Base-by-base conservation (phyloP, 1,140 invertebrate species). In the Matsumurasca onukii region DNA sequence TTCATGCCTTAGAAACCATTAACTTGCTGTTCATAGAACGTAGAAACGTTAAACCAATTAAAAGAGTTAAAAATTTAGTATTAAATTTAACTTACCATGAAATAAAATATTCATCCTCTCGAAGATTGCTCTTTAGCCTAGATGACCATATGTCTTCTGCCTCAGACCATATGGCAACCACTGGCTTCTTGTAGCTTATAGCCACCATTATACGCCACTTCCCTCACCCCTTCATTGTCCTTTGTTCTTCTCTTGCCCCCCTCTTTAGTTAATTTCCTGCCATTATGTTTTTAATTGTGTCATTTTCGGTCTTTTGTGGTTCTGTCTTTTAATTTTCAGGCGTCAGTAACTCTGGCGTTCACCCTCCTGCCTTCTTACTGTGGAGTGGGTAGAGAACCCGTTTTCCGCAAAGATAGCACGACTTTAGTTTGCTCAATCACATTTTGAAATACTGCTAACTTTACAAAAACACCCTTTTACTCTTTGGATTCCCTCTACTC, bases 81-180 rank as follows among this genome's bases (percentile, higher is more conserved):
- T n/a, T n/a, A n/a, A 17, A 9, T 39, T 39, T 39, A 9, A 9
- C 34, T 17, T 39, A 17, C 34, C 34, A 39, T 39, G 5, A 17
- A 17, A 39, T 17, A 39, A 39, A 17, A 9, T 17, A 9, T 17
- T 39, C 34, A 17, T 9, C 34, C 17, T 39, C 34, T 39, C 17
- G 34, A 39, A 39, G 34, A 5, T 17, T 39, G 5, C 34, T 9
- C 5, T 39, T 39, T 17, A 39, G 34, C 17, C 5, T 39, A 17
- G 34, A 39, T 17, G 17, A 17, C 34, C 34, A 39, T 5, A 39
- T 39, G 34, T 39, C 34, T 17, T 9, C 34, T 39, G 34, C 34
- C 34, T n/a, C n/a, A n/a, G 34, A 29, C 55, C 55, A 59, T 59
- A 59, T 59, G 55, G 55, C 30, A 5, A 27, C 55, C 55, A 5